These are phyloP conservation scores for Enteromius afrohamiltoni DNA, from an alignment of 2,797 vertebrate species.

Conservation along the genomic window DNA sequence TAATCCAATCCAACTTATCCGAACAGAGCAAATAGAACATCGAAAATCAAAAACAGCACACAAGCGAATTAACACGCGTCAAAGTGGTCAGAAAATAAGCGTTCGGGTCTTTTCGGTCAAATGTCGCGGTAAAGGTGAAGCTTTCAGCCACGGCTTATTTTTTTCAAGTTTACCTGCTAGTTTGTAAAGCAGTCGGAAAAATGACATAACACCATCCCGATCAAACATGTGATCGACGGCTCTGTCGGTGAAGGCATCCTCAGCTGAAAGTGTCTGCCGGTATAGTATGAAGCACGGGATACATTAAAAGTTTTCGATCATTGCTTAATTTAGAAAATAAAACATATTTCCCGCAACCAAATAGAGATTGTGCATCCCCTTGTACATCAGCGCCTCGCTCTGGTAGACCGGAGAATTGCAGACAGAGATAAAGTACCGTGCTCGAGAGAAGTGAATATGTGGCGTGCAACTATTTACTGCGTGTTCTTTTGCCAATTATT, in stretches of 20 bases:
- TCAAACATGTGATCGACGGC: slow-evolving; percentile 26
- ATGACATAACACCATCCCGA: slow-evolving; percentile 38
- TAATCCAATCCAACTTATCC: slow-evolving; percentile 36
- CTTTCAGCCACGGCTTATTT: slow-evolving; percentile 27
- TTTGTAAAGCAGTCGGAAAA: slow-evolving; percentile 57
- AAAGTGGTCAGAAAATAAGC: neutral
- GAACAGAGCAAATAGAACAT: slow-evolving; percentile 28
- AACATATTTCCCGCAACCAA: slow-evolving; percentile 76
- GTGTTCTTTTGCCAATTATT: neutral
- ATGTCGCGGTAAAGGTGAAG: slow-evolving; percentile 29
- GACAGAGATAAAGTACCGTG: slow-evolving; percentile 7
- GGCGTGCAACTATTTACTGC: slow-evolving; percentile 5
- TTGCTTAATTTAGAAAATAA: slow-evolving; percentile 75
- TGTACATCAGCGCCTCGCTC: slow-evolving; percentile 69
- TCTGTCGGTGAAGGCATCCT: slow-evolving; percentile 44
- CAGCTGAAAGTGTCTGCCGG: slow-evolving; percentile 11
- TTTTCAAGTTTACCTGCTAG: slow-evolving; percentile 64
- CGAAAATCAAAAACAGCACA: neutral
- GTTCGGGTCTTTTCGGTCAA: neutral
- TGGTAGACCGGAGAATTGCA: slow-evolving; percentile 56
- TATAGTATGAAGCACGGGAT: neutral
- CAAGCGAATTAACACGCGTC: neutral
- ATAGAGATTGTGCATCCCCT: slow-evolving; percentile 64
- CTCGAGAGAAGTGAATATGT: slow-evolving; percentile 18
- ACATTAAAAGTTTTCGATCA: slow-evolving; percentile 44